Evolutionary conservation across 2,888 invertebrate species (phyloP).

Genomic region (Drosophila demipolita): DNA sequence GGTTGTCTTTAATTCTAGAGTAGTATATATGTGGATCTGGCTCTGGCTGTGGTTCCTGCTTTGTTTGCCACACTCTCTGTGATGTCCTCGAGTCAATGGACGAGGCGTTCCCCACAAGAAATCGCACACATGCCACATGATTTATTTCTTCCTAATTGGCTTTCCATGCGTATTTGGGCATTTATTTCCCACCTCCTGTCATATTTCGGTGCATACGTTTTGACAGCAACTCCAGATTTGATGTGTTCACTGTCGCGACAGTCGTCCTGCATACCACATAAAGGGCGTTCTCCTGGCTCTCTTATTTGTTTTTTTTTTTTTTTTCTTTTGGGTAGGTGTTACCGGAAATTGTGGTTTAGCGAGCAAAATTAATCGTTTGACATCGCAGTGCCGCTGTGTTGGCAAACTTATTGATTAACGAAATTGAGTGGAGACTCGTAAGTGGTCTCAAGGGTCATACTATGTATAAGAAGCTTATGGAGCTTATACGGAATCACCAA

Average conservation of each 20-base stretch:
- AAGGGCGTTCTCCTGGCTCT: slow-evolving; percentile 37
- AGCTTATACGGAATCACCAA: slow-evolving; percentile 1
- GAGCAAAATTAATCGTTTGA: slow-evolving; percentile 67
- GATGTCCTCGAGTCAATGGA: slow-evolving; percentile 49
- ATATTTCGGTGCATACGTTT: slow-evolving; percentile 62
- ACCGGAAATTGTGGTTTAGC: slow-evolving; percentile 78
- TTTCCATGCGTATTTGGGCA: slow-evolving; percentile 69
- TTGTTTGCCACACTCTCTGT: slow-evolving; percentile 46
- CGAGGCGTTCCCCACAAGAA: slow-evolving; percentile 56
- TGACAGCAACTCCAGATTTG: slow-evolving; percentile 78
- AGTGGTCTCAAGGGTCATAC: slow-evolving; percentile 50
- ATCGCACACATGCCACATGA: slow-evolving; percentile 75
- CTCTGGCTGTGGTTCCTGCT: slow-evolving; percentile 34
- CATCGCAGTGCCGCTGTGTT: slow-evolving; percentile 49
- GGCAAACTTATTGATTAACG: slow-evolving; percentile 75
- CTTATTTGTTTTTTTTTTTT: background rate
- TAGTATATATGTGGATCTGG: slow-evolving; percentile 1
- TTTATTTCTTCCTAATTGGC: slow-evolving; percentile 79
- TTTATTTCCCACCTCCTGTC: slow-evolving; percentile 54
- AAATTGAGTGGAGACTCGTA: slow-evolving; percentile 71
- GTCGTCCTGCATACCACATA: slow-evolving; percentile 24
- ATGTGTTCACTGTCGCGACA: slow-evolving; percentile 47
- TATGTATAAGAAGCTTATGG: slow-evolving; percentile 4
- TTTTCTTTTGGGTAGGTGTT: slow-evolving; percentile 52
- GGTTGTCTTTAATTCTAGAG: slow-evolving; percentile 14